Percentiles rank a stretch among this genome's conserved stretches.
phyloP scores from a whole-genome alignment of 2,888 invertebrate species.

The Bombylius major region DNA sequence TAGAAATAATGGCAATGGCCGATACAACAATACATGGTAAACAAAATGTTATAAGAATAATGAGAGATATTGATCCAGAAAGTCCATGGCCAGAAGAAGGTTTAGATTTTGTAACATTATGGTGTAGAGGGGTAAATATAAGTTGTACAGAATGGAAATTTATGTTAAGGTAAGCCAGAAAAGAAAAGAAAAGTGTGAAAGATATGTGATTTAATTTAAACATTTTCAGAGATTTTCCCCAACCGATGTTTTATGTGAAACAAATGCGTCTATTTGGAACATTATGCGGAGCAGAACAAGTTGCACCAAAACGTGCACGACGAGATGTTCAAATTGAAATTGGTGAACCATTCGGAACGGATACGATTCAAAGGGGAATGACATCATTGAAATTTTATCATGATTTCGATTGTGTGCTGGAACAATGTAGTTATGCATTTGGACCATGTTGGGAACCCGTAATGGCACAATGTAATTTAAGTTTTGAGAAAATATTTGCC shows the following conservation, averaged over 20 bases:
- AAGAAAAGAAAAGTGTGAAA: background rate
- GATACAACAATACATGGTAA: slow-evolving; percentile 79
- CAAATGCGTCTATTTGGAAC: slow-evolving; percentile 81
- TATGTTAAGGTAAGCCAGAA: slow-evolving; percentile 44
- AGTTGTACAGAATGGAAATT: slow-evolving; percentile 78
- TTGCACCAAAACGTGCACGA: slow-evolving; percentile 50
- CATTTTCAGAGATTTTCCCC: slow-evolving; percentile 72
- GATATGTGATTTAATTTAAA: background rate
- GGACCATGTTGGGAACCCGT: slow-evolving; percentile 99
- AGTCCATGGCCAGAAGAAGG: slow-evolving; percentile 88
- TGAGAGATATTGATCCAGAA: slow-evolving; percentile 74
- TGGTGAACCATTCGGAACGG: slow-evolving; percentile 72
- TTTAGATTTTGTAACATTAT: slow-evolving; percentile 77
- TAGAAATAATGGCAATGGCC: slow-evolving; percentile 57
- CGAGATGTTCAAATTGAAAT: slow-evolving; percentile 46
- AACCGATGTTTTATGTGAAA: slow-evolving; percentile 75
- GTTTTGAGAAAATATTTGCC: slow-evolving; percentile 76
- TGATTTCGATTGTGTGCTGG: slow-evolving; percentile 89
- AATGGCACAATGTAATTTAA: slow-evolving; percentile 40
- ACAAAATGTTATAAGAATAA: slow-evolving; percentile 55
- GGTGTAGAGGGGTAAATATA: slow-evolving; percentile 79
- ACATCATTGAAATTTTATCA: slow-evolving; percentile 94
- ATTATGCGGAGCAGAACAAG: slow-evolving; percentile 79
- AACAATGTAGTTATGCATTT: slow-evolving; percentile 83
- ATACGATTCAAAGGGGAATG: slow-evolving; percentile 80